Base-by-base conservation (phyloP, 2,113 vertebrate genomes). In the Leiothrix lutea region DNA sequence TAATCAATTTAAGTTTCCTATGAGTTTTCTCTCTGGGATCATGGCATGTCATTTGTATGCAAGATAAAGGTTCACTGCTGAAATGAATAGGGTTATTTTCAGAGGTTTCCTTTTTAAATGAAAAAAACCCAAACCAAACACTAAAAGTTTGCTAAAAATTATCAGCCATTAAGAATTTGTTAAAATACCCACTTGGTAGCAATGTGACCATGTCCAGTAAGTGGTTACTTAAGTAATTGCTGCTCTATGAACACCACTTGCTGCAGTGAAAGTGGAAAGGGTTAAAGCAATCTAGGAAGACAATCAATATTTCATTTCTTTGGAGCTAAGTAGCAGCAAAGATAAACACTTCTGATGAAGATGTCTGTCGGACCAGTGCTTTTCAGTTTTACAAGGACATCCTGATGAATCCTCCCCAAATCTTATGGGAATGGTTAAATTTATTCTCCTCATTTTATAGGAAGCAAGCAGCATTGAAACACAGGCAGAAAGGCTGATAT, bases 221-320 rank as follows among this genome's bases (percentile, higher is more conserved):
- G 22, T 64, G 48, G 60, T 48, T 70, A 38, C 54, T 81, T 36
- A 42, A 58, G 38, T 75, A 14, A 5, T 88, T 96, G 93, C 62
- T 72, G 36, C 48, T 93, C 13, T 69, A 16, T 57, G 44, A 53
- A 36, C 45, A 75, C 60, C 17, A n/a, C 19, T 53, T 75, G 31
- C 51, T 65, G 33, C 73, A 87, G n/a, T 56, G 74, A 44, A 81
- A 72, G 12, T 6, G 73, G 54, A 90, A 62, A 73, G 36, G 6
- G 54, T 92, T 94, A 94, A 95, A 77, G 35, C 42, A 57, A 61
- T 54, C 70, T 73, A 50, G 71, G 67, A 88, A 92, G n/a, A 45
- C 20, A 92, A 90, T 73, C 80, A 48, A 73, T 92, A 87, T 70
- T 91, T 96, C 66, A 88, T 94, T 94, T 82, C 28, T 77, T 91